Base-by-base conservation (phyloP, 2,888 invertebrate genomes). In the Merodon equestris region DNA sequence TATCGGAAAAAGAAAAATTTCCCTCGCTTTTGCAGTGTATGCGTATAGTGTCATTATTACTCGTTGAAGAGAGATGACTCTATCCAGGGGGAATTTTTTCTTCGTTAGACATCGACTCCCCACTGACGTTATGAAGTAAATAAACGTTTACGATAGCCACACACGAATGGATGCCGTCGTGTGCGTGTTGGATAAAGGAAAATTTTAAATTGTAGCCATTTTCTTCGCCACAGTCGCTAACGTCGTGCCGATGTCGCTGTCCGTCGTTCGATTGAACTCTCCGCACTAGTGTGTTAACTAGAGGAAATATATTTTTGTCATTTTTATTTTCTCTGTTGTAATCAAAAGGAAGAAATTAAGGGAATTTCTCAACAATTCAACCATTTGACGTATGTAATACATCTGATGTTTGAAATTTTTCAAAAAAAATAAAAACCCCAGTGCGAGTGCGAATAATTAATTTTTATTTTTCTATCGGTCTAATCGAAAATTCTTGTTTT, bases 151-250 rank as follows among this genome's bases (percentile, higher is more conserved):
- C 27, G 27, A 2, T 4, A 2, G 27, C 27, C 27, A 40, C 40
- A 40, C 40, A 40, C 53, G 53, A 58, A 2, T 64, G 54, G 63
- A 68, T 68, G 68, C 48, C 38, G 27, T 42, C 47, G 9, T n/a
- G 9, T 27, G 42, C 48, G 74, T 58, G 45, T 74, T 64, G 60
- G 74, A 50, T 60, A 60, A 68, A 51, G 63, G 61, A 79, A 74
- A 81, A 79, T 36, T 56, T 68, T 71, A 53, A 81, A 54, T 73
- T 79, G 75, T 84, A 85, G 85, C 85, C 86, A 86, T 86, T 86
- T 86, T 85, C 84, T 84, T 82, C 83, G 84, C 83, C 74, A 83
- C 84, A 85, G 85, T 85, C 85, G 83, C 82, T 83, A 85, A 85
- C 84, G 84, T 85, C 84, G 84, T 84, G 82, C 84, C 85, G 83